These are phyloP conservation scores for Hydrozoanthus gracilis DNA, from an alignment of 92 coral and sea anemone species.

Conservation along the genomic window DNA sequence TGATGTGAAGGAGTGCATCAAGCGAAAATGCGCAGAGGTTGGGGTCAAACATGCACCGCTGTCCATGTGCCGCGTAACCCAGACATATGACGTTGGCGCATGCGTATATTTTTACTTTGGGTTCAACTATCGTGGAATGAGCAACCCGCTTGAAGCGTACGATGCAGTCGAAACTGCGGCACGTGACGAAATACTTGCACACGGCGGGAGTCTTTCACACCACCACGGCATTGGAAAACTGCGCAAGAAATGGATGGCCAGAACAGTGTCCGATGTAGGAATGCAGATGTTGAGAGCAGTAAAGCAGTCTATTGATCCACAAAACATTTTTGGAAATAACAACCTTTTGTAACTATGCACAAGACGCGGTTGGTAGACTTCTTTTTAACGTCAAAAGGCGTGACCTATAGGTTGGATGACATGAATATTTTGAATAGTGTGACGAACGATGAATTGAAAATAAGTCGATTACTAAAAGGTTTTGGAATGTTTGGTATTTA, in stretches of 20 bases:
- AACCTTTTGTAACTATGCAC: constrained; percentile 55
- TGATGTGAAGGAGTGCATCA: constrained; percentile 88
- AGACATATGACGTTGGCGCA: constrained; percentile 97
- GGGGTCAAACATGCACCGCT: constrained; percentile 85
- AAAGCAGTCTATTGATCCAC: constrained; percentile 89
- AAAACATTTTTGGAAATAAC: constrained; percentile 92
- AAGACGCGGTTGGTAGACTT: background rate
- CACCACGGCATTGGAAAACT: constrained; percentile 97
- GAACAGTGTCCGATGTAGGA: constrained; percentile 91
- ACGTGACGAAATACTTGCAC: constrained; percentile 92
- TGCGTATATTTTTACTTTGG: constrained; percentile 99
- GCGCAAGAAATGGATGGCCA: constrained; percentile 92
- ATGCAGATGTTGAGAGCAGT: constrained; percentile 84
- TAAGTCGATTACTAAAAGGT: too few species aligned
- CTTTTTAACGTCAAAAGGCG: too few species aligned
- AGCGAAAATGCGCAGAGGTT: constrained; percentile 88
- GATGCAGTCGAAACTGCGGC: constrained; percentile 87
- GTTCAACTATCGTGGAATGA: constrained; percentile 83
- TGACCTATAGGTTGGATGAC: too few species aligned
- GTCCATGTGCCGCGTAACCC: constrained; percentile 96
- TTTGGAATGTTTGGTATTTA: too few species aligned
- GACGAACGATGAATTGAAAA: too few species aligned
- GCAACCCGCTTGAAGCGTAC: constrained; percentile 79
- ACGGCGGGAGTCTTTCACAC: constrained; percentile 97
- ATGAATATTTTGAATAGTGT: too few species aligned